Base-by-base conservation (phyloP, 2,113 vertebrate species). In the Passer montanus region DNA sequence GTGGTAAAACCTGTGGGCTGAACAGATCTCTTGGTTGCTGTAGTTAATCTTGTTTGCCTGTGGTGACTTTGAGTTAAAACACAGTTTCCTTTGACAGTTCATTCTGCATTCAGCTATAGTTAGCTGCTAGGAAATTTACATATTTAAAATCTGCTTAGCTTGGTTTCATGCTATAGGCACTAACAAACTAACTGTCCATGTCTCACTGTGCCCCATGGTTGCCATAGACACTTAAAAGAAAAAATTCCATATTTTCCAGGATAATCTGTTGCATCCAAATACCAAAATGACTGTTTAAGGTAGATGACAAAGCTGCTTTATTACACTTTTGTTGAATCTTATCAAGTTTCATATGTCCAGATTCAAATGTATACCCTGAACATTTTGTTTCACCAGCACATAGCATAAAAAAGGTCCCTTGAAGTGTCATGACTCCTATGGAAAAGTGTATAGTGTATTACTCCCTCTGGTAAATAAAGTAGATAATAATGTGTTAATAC, bases 131-230 rank as follows among this genome's bases (percentile, higher is more conserved):
- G 30, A 76, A 64, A 62, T 53, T 53, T 90, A 24, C 7, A 53
- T 43, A 15, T 20, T 24, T 50, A 22, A 82, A 73, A 50, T 53
- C 17, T 59, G 11, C 44, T 87, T 64, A 58, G 13, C 22, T 85
- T 55, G 16, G 1, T 88, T 85, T 87, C 37, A 9, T 69, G 30
- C 35, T 52, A 1, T 27, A 84, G 39, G 10, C 2, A 6, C 20
- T 73, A 33, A 10, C 5, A 56, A 35, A 10, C 5, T 62, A 35
- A 23, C 18, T n/a, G 16, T 13, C 49, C 10, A 5, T 30, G 5
- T 58, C 19, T 75, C 15, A 0, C 22, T 43, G 2, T 73, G 30
- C 69, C 41, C 22, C 5, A 13, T 5, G 6, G 7, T 16, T 67
- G 13, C 10, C 31, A 11, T 56, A 15, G 2, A 12, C 44, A n/a